These are phyloP conservation scores for Tetranychus truncatus DNA, from an alignment of 2,888 invertebrate genomes.

Conservation along the genomic window DNA sequence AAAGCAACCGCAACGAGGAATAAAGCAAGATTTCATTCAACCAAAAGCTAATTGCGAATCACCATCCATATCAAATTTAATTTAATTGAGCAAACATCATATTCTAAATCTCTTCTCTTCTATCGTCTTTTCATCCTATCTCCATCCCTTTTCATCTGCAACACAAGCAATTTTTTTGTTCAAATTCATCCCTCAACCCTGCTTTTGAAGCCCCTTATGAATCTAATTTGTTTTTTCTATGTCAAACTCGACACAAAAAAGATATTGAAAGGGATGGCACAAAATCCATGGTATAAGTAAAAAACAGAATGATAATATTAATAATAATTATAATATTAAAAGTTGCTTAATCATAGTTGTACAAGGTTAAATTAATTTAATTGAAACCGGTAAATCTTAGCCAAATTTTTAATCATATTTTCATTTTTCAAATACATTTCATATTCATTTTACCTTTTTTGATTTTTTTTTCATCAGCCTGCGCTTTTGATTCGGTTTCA, in stretches of 20 bases:
- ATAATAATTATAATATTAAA: background rate
- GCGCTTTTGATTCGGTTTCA: background rate
- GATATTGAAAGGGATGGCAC: background rate
- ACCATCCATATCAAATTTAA: background rate
- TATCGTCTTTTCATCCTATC: background rate
- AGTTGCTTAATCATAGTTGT: background rate
- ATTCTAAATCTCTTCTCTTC: background rate
- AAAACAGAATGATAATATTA: background rate
- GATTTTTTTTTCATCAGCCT: background rate
- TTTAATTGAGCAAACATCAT: background rate
- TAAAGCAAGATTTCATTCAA: background rate
- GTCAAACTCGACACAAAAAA: conserved; percentile 5
- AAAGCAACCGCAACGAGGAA: background rate
- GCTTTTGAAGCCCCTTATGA: background rate
- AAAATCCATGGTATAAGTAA: background rate
- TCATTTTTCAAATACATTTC: no score
- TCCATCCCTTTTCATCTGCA: background rate
- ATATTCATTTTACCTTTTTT: no score
- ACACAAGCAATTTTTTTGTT: background rate
- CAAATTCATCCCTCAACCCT: background rate
- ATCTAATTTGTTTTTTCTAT: background rate
- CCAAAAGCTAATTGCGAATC: background rate
- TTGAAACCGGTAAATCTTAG: no score
- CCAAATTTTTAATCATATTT: no score
- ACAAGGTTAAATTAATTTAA: no score